phyloP scores from a whole-genome alignment of 2,888 invertebrate genomes.

The Protula sp. region DNA sequence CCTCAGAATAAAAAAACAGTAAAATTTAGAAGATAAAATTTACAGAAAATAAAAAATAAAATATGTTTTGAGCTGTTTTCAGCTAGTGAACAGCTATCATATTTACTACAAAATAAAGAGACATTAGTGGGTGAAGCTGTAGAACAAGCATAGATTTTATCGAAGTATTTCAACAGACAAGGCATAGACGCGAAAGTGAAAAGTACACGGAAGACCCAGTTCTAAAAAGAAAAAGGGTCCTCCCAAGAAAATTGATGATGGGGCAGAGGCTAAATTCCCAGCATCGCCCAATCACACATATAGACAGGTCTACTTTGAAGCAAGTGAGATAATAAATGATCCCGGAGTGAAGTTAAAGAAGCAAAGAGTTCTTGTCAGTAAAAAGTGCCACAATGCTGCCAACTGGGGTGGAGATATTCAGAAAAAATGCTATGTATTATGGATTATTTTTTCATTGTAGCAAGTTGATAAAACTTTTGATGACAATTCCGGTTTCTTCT shows the following conservation, averaged over 20 bases:
- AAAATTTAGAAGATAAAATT: too few species aligned
- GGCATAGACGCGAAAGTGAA: background rate
- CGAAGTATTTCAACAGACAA: too few species aligned
- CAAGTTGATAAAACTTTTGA: background rate
- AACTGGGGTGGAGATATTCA: background rate
- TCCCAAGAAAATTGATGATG: too few species aligned
- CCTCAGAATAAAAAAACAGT: too few species aligned
- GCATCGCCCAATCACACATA: too few species aligned
- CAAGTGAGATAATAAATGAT: too few species aligned
- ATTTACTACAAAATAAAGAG: slow-evolving; percentile 1
- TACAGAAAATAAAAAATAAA: too few species aligned
- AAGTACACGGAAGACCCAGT: background rate
- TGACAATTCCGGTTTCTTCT: slow-evolving; percentile 6
- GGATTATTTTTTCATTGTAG: background rate
- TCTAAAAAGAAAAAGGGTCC: background rate
- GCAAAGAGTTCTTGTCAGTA: background rate
- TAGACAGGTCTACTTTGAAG: too few species aligned
- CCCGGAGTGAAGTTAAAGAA: background rate
- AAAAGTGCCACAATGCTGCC: background rate
- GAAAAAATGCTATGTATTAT: background rate
- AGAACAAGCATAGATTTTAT: background rate
- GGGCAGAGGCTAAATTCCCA: too few species aligned
- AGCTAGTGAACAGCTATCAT: background rate
- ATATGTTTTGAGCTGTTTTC: background rate
- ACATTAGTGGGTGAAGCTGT: background rate